A percentile compares a stretch with the other conserved stretches of the same genome.
Conservation (phyloP, 2,888 invertebrate genomes). For the Slavum lentiscoides region DNA sequence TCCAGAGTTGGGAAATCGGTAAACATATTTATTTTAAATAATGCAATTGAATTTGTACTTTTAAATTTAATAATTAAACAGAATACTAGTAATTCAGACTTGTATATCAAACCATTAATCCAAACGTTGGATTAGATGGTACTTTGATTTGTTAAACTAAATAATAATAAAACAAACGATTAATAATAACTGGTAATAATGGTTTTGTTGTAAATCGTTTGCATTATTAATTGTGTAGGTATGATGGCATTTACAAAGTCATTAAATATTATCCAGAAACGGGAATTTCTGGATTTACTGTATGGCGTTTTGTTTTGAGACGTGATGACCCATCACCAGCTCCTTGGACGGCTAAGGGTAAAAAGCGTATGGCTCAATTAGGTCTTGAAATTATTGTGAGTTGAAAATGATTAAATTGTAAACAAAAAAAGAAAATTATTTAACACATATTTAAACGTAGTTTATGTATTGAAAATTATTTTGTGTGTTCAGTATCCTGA, state of each 20-base stretch:
- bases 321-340: constrained; percentile 78
- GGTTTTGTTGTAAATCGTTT: not conserved
- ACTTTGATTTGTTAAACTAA: not conserved
- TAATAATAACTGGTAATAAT: not conserved
- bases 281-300: constrained; percentile 75
- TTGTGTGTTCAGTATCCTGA: constrained; percentile 66
- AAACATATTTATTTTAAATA: constrained; percentile 26
- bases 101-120: not conserved
- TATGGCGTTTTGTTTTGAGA: constrained; percentile 78
- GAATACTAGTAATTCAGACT: not conserved
- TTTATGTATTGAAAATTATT: constrained; percentile 57
- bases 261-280: constrained; percentile 79
- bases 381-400: constrained; percentile 62
- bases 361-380: constrained; percentile 61
- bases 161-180: not conserved
- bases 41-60: not conserved
- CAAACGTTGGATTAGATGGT: not conserved
- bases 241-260: constrained; percentile 86
- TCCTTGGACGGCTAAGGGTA: constrained; percentile 77
- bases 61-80: not conserved
- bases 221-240: constrained; percentile 62
- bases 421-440: not conserved
- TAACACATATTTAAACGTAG: not conserved
- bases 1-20: constrained; percentile 73
- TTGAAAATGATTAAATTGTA: constrained; percentile 18